phyloP scores from a whole-genome alignment of 2,888 invertebrate species.

The Eumerus sabulonum region DNA sequence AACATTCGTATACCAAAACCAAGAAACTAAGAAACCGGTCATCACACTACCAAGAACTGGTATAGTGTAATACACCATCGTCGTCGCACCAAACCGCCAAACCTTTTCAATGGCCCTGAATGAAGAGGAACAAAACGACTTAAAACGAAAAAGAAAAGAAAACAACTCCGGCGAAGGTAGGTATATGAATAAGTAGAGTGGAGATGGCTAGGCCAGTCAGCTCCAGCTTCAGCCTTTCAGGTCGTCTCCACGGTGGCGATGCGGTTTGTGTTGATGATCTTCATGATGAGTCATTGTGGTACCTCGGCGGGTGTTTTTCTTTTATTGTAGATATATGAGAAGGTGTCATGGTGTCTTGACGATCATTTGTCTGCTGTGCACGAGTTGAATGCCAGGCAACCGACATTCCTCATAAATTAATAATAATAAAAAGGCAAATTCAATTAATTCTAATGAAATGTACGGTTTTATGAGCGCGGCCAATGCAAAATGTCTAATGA shows the following conservation, averaged over 20 bases:
- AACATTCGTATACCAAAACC: neutral
- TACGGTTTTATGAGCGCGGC: too few species aligned
- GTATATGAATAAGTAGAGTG: conserved; percentile 9
- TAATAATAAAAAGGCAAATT: too few species aligned
- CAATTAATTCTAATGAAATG: too few species aligned
- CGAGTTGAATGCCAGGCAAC: too few species aligned
- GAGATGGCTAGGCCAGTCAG: conserved; percentile 1
- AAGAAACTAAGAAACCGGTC: too few species aligned
- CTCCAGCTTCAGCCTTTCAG: conserved; percentile 9
- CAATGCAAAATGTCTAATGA: too few species aligned
- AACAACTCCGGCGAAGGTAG: conserved; percentile 20
- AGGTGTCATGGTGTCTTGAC: too few species aligned
- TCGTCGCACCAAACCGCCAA: conserved; percentile 12
- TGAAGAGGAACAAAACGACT: conserved; percentile 8
- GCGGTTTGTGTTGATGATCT: neutral
- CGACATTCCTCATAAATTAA: too few species aligned
- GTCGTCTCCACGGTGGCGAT: conserved; percentile 3
- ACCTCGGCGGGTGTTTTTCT: conserved; percentile 19
- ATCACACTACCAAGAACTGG: conserved; percentile 10
- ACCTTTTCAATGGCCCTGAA: conserved; percentile 33
- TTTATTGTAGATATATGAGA: neutral
- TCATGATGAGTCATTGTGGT: conserved; percentile 45
- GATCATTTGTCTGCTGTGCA: too few species aligned
- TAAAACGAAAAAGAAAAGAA: conserved; percentile 11
- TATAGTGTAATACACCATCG: neutral